Base-by-base conservation (phyloP, 2,888 invertebrate species). In the Rutpela maculata region DNA sequence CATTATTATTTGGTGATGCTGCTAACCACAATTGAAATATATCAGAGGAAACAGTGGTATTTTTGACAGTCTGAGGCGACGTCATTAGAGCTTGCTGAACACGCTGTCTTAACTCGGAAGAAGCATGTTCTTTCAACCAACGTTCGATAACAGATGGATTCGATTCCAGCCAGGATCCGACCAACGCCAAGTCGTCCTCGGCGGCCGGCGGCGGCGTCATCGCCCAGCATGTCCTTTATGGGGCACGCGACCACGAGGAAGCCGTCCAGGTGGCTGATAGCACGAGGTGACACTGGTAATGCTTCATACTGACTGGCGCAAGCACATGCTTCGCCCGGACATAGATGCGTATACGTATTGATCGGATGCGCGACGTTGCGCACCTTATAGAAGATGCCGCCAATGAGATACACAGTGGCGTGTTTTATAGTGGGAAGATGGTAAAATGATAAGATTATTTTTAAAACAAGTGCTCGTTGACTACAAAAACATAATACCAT, bases 11-110 rank as follows among this genome's bases (percentile, higher is more conserved):
- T 91, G 96, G 95, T 69, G 95, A 95, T 38, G 95, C 93, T 50
- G 95, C 93, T 87, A 96, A 90, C 96, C 96, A 97, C 81, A 95
- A 92, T 86, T 96, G 96, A 90, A 96, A 96, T 80, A 97, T 91
- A 88, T 97, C 96, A 81, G 96, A 85, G 62, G 88, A 85, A 78
- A 87, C 81, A 55, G 76, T 74, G 38, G 79, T 62, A 56, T 76
- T 72, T 74, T 73, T 75, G 31, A 38, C 43, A 19, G 65, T 60
- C 11, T 71, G 73, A 19, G 75, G 66, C 1, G 79, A 73, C 11
- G 60, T 17, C 43, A 70, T 59, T 5, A 80, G 50, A 59, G 89
- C 89, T 77, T 87, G 85, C 82, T 87, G 88, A 60, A 88, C 86
- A 68, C 87, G 86, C 80, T 87, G 87, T 62, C 87, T 86, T 43